Conservation (phyloP, 2,888 invertebrate genomes). For the Miltochrista miniata region DNA sequence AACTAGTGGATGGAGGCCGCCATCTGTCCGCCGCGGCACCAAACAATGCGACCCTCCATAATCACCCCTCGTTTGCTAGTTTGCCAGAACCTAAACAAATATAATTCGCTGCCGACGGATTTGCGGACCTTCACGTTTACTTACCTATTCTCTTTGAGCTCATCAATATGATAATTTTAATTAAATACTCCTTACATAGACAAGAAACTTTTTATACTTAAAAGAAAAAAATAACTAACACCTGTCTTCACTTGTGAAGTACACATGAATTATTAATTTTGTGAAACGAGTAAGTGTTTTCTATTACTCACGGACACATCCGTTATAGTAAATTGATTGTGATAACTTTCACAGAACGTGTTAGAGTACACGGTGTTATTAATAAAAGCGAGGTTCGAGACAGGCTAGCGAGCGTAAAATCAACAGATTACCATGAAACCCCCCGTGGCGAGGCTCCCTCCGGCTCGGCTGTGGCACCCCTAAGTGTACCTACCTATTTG, state of each 20-base stretch:
- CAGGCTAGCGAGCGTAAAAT: constrained; percentile 77
- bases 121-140: constrained; percentile 44
- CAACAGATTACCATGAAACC: constrained; percentile 79
- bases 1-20: constrained; percentile 58
- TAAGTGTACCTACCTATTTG: constrained; percentile 72
- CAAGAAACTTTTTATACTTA: no score
- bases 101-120: constrained; percentile 57
- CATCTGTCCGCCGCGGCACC: constrained; percentile 76
- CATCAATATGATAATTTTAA: constrained; percentile 29
- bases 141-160: constrained; percentile 43
- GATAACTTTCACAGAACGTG: constrained; percentile 65
- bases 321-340: constrained; percentile 50
- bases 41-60: constrained; percentile 75
- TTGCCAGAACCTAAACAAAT: constrained; percentile 77
- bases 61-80: constrained; percentile 71
- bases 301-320: constrained; percentile 40
- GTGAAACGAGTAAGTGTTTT: constrained; percentile 56
- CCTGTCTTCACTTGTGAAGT: constrained; percentile 35
- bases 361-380: constrained; percentile 74
- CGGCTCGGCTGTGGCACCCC: constrained; percentile 56
- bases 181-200: constrained; percentile 1
- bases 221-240: constrained; percentile 8
- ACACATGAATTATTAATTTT: constrained; percentile 44
- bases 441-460: constrained; percentile 59
- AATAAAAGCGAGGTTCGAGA: constrained; percentile 68